Evolutionary conservation across 2,113 vertebrate genomes (phyloP).

Genomic region (Phasianus colchicus): DNA sequence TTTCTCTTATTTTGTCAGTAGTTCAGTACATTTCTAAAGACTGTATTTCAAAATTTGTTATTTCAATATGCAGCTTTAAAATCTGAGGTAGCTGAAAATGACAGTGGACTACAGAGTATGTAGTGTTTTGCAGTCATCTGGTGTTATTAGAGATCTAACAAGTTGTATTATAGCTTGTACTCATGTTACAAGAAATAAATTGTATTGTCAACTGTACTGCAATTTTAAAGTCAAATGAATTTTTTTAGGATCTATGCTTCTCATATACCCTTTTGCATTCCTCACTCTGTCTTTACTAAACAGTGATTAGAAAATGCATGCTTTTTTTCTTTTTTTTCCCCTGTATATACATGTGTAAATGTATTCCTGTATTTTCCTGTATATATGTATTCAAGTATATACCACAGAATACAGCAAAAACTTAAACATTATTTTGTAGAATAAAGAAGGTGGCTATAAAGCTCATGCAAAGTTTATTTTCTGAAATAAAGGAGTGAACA

Average conservation of each 20-base stretch:
- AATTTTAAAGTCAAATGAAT: background rate
- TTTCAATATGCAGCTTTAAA: background rate
- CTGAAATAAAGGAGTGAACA: background rate
- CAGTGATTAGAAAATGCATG: background rate
- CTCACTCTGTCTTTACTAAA: background rate
- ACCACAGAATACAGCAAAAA: background rate
- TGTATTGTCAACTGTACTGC: background rate
- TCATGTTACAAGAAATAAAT: background rate
- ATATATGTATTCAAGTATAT: background rate
- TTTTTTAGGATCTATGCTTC: background rate
- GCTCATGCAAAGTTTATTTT: too few species aligned
- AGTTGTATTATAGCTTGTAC: background rate
- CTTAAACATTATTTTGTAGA: background rate
- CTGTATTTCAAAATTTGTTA: background rate
- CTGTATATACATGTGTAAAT: background rate
- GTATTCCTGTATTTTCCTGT: too few species aligned
- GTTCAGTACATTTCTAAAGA: background rate
- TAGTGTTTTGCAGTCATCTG: background rate
- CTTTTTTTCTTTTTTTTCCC: background rate
- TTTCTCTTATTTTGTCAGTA: background rate
- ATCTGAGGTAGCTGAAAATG: background rate
- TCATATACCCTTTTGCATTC: background rate
- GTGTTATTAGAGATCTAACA: background rate
- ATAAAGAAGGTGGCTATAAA: background rate
- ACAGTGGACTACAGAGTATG: background rate